Base-by-base conservation (phyloP, 2,113 vertebrate species). In the Opisthocomus hoazin region DNA sequence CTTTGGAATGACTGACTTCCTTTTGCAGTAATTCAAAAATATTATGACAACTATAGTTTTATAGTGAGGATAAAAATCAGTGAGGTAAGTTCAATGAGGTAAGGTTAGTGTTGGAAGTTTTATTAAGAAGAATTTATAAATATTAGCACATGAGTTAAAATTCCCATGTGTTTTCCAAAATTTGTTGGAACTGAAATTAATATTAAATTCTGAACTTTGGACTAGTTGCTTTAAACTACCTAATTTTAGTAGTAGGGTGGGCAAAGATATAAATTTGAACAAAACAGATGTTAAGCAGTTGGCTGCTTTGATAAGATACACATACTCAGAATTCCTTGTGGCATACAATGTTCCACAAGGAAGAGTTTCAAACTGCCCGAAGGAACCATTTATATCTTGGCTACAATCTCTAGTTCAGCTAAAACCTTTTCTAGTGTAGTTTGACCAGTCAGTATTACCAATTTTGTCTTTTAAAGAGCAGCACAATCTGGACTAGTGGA, bases 51-150 rank as follows among this genome's bases (percentile, higher is more conserved):
- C 91, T 97, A 96, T 96, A 96, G 97, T 96, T 98, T 98, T 98
- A 98, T 96, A 97, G 98, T 93, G 74, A 98, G 90, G 96, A 96
- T 98, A 97, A 98, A 98, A 98, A 96, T 83, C 85, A 95, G 94
- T 97, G 98, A 98, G 97, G 97, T 98, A 98, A 98, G 91, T 98
- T 98, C 96, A 98, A 1, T 97, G 98, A 98, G 96, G 97, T 98
- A 98, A 98, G 97, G 94, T 97, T 98, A 95, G 97, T 94, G 92
- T 97, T 98, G 97, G 97, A 97, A 97, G 91, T 98, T 98, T 98
- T 98, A 98, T 98, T 98, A 98, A 97, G 83, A 96, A 97, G 98
- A 97, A 91, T 57, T 97, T 30, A 93, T n/a, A 97, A 98, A 96
- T 97, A 97, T 98, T 98, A 98, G 97, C 97, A 97, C 91, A 84